Base-by-base conservation (phyloP, 2,113 vertebrate species). In the Calyptomena viridis region DNA sequence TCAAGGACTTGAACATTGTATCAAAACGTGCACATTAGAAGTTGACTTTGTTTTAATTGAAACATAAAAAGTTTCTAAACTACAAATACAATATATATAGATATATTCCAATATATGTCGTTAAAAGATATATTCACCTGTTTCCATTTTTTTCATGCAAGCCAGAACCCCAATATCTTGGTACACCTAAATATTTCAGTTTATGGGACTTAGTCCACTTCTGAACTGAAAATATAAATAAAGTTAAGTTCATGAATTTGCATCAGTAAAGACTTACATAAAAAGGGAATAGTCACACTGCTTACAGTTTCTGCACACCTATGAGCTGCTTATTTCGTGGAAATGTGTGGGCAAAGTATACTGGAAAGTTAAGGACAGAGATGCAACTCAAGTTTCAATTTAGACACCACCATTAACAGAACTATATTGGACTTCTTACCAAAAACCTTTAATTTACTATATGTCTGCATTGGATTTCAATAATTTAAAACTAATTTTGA, bases 101-200 rank as follows among this genome's bases (percentile, higher is more conserved):
- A 47, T 40, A 72, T 91, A 69, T 59, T 50, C 37, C n/a, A 83
- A 12, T 15, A 84, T 40, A 76, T 11, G 28, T 33, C 67, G 93
- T 82, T 14, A 59, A 89, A 94, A 88, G 12, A 95, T 75, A 72
- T 76, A 81, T 95, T 98, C 97, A 99, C 99, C 98, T 98, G 82
- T 98, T 99, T 68, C 98, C 99, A 88, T 97, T 98, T 97, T 97
- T 99, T 91, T 98, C 98, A 85, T 99, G 99, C 76, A 99, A 98
- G 74, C 99, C 99, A 89, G 99, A 99, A 67, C 99, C 99, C 99
- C 99, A 99, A 44, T 99, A 99, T 94, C 98, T 98, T 64, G 99
- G 99, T 77, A 99, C 99, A 82, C 99, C 99, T 95, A 99, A 96
- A 90, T 98, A 98, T 83, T 99, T 99, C 95, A 99, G 53, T 91